Percentiles rank a stretch among this genome's conserved stretches.
phyloP scores from a whole-genome alignment of 64 coral and sea anemone genomes.

The Porites australiensis region DNA sequence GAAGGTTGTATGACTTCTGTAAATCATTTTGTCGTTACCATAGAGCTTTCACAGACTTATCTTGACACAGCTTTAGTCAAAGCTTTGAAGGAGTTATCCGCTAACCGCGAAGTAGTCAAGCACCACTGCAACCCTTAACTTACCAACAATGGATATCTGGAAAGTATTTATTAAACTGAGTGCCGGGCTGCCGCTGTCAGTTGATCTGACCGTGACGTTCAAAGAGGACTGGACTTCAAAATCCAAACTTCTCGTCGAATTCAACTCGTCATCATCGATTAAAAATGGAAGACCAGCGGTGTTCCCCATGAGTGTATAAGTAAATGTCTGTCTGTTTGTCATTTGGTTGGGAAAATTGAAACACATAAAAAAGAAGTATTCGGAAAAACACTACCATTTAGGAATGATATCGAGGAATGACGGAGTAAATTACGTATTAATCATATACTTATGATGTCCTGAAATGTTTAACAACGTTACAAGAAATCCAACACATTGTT shows the following conservation, averaged over 20 bases:
- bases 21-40: no score
- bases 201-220: slow-evolving; percentile 60
- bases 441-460: no score
- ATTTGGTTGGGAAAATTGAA: slow-evolving; percentile 60
- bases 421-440: no score
- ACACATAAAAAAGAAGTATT: neutral
- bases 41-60: neutral
- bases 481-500: no score
- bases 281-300: slow-evolving; percentile 71
- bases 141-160: slow-evolving; percentile 72
- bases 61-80: neutral
- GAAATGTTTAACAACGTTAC: no score
- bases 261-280: slow-evolving; percentile 70
- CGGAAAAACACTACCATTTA: no score
- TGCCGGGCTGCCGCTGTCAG: slow-evolving; percentile 61
- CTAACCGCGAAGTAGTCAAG: neutral
- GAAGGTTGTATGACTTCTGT: no score
- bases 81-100: neutral
- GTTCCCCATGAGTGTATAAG: slow-evolving; percentile 42
- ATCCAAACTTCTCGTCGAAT: slow-evolving; percentile 73
- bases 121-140: neutral
- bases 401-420: no score
- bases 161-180: slow-evolving; percentile 54
- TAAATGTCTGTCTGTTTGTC: slow-evolving; percentile 68
- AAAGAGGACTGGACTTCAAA: slow-evolving; percentile 69